A percentile compares a stretch with the other conserved stretches of the same genome.
phyloP scores from a whole-genome alignment of 2,113 vertebrate species.

The Balaeniceps rex region DNA sequence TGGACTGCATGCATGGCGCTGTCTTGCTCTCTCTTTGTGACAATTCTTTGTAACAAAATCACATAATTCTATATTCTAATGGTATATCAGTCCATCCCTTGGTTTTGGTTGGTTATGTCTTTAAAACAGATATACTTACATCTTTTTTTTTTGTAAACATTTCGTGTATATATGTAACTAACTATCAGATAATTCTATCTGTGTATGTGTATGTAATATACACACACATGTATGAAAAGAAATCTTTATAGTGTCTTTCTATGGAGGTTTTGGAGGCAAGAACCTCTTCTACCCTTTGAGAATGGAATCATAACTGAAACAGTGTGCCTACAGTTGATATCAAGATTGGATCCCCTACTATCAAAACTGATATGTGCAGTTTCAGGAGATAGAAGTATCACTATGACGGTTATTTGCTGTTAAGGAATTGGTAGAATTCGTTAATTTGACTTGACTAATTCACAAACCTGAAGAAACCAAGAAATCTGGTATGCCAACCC shows the following conservation, averaged over 20 bases:
- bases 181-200: background rate
- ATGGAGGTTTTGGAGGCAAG: background rate
- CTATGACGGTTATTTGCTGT: background rate
- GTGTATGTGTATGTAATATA: background rate
- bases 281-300: background rate
- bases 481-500: background rate
- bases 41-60: background rate
- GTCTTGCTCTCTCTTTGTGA: background rate
- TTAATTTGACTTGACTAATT: background rate
- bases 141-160: background rate
- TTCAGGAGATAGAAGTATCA: background rate
- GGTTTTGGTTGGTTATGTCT: background rate
- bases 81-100: background rate
- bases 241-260: background rate
- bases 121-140: background rate
- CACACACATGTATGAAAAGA: background rate
- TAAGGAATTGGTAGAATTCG: background rate
- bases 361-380: background rate
- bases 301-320: background rate
- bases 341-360: background rate
- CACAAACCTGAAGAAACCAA: background rate
- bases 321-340: background rate
- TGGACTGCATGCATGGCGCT: background rate
- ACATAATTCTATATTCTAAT: background rate
- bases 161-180: background rate